Evolutionary conservation across 2,113 vertebrate genomes (phyloP), one percentile per base, ranked within the genome.

Genomic region (Hippolais icterina): DNA sequence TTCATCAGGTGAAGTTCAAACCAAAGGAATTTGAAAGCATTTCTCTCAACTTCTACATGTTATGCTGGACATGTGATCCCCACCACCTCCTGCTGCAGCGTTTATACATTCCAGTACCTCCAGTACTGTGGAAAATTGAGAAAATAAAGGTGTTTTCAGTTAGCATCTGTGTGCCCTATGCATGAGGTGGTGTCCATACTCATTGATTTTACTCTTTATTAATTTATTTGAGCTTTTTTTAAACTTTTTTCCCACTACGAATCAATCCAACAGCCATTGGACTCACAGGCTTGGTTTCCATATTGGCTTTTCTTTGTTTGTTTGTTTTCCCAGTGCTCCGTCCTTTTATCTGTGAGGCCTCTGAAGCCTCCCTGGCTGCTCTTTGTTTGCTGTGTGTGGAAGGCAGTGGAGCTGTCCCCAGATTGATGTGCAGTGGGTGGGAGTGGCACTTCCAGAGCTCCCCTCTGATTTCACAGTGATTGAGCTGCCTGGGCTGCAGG

Each of bases 401-500:
- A 95, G 88, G 94, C 95, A 89, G 94, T 65, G 87, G 87, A 87
- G 87, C 92, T 63, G 49, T 86, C 46, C 69, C 82, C 80, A 92
- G 89, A 46, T 66, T 83, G 71, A 24, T 83, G 91, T 17, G 20
- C 90, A 65, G 76, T 12, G 93, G 96, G 89, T 41, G 56, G 96
- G 28, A 39, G 41, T 3, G 63, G 57, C 3, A n/a, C 80, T 88
- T 69, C 95, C 69, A 54, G 69, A 52, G 44, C 35, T 86, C 89
- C 96, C 12, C 4, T 76, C 90, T 94, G 54, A 20, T 91, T 94
- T 91, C 80, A 41, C 95, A 83, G 87, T 97, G 98, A 98, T 97
- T 92, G 97, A 98, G 97, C 92, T 98, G 88, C 95, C 77, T 89
- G 97, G 66, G 96, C 97, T 97, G 88, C 76, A 77, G 98, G 98